Evolutionary conservation across 2,113 vertebrate genomes (phyloP).

Genomic region (Candoia aspera): DNA sequence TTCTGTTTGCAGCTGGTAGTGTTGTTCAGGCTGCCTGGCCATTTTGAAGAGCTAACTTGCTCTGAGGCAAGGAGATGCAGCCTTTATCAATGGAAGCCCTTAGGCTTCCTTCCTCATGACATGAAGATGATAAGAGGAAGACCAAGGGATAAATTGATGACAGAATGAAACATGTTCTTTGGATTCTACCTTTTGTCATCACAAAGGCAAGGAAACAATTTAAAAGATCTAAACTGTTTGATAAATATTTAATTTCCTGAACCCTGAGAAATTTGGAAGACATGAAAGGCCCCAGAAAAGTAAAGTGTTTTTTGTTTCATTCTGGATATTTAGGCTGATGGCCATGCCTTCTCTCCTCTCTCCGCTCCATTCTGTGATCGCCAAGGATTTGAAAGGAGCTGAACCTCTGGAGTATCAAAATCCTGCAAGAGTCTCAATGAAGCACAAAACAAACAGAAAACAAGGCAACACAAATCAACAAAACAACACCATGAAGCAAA

Average conservation of each 20-base stretch:
- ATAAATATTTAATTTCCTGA: conserved; percentile 1
- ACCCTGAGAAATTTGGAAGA: not conserved
- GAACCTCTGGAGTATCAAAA: no score
- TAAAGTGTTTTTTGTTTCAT: not conserved
- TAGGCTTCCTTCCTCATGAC: not conserved
- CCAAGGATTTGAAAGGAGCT: not conserved
- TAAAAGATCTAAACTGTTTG: not conserved
- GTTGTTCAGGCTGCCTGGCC: not conserved
- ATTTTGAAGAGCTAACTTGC: not conserved
- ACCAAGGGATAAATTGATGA: not conserved
- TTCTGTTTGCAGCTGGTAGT: not conserved
- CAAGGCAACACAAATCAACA: no score
- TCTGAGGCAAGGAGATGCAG: not conserved
- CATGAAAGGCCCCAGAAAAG: not conserved
- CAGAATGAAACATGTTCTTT: not conserved
- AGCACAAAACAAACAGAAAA: not conserved
- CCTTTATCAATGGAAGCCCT: conserved; percentile 5
- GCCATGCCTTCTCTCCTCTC: no score
- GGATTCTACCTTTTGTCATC: not conserved
- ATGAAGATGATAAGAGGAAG: not conserved
- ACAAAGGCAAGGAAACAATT: not conserved
- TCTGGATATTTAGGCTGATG: not conserved
- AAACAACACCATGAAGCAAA: not conserved
- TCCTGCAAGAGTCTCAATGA: not conserved
- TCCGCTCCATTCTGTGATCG: not conserved